Conservation (phyloP, 2,797 vertebrate genomes). For the Setipinna tenuifilis region DNA sequence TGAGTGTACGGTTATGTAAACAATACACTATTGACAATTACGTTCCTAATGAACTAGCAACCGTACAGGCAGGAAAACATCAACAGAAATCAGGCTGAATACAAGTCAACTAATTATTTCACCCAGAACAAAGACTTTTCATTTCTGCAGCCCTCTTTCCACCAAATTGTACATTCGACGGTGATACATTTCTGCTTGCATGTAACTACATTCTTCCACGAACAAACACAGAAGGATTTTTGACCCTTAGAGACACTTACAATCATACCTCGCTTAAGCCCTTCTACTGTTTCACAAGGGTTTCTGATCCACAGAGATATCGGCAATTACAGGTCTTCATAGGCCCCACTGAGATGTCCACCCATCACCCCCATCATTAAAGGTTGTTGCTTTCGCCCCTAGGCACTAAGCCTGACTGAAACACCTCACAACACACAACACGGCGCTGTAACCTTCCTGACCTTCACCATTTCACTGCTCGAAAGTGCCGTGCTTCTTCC, state of each 20-base stretch:
- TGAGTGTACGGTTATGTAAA: neutral
- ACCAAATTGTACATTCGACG: neutral
- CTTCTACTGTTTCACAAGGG: neutral
- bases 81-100: neutral
- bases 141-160: neutral
- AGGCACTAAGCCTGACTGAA: neutral
- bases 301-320: neutral
- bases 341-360: neutral
- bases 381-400: neutral
- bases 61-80: neutral
- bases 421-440: neutral
- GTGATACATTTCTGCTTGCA: neutral
- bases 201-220: neutral
- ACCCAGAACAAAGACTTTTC: neutral
- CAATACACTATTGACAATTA: neutral
- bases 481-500: neutral
- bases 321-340: neutral
- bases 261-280: neutral
- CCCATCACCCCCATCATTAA: slow-evolving; percentile 11
- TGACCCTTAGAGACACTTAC: neutral
- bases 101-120: neutral
- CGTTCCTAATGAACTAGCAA: neutral
- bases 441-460: neutral
- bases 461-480: neutral
- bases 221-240: neutral